These are phyloP conservation scores for Limnephilus marmoratus DNA, from an alignment of 2,888 invertebrate genomes.

Conservation along the genomic window DNA sequence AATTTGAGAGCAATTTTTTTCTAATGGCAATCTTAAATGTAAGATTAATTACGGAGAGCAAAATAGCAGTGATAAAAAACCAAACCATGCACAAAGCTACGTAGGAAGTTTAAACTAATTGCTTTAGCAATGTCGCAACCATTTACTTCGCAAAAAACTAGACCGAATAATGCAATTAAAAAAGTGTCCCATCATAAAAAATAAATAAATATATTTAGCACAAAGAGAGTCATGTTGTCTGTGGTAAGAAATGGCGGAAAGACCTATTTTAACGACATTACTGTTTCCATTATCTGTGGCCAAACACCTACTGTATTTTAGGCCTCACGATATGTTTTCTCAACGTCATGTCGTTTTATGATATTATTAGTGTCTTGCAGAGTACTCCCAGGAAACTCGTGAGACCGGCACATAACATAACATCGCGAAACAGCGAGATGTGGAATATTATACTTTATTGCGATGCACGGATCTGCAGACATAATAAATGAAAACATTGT, in stretches of 20 bases:
- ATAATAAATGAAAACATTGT: neutral
- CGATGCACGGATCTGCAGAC: neutral
- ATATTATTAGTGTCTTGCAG: neutral
- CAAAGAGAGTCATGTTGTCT: neutral
- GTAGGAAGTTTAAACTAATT: neutral
- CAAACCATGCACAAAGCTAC: neutral
- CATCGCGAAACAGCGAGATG: neutral
- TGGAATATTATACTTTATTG: neutral
- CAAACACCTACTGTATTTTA: neutral
- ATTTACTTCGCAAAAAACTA: neutral
- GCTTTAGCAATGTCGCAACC: neutral
- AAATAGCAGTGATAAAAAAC: neutral
- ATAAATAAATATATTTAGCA: neutral
- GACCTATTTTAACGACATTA: neutral
- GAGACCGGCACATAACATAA: neutral
- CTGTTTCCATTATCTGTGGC: neutral
- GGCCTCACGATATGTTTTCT: slow-evolving; percentile 2
- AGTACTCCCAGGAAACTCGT: neutral
- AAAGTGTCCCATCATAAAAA: neutral
- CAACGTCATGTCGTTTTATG: neutral
- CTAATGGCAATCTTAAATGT: neutral
- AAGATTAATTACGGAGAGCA: neutral
- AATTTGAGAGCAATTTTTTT: neutral
- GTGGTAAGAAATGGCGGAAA: neutral
- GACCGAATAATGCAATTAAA: neutral